These are phyloP conservation scores for Penaeus vannamei DNA, from an alignment of 1,140 invertebrate species.

Conservation along the genomic window DNA sequence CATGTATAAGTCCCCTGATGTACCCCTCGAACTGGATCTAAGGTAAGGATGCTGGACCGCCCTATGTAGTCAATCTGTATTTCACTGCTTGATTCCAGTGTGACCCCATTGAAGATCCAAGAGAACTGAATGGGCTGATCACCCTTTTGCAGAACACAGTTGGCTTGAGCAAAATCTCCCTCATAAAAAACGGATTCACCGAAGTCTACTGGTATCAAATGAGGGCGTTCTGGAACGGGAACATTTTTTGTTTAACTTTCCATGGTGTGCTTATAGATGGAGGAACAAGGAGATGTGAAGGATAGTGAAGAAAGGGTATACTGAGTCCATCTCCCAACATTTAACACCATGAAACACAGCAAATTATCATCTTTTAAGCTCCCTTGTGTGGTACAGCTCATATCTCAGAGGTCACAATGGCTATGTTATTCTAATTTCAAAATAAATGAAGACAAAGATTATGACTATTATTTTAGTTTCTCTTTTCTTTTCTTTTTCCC, in stretches of 20 bases:
- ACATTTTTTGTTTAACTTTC: not conserved
- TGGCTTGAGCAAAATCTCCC: conserved; percentile 77
- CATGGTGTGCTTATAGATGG: not conserved
- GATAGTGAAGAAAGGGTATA: too few species aligned
- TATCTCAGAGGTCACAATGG: too few species aligned
- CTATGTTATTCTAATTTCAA: too few species aligned
- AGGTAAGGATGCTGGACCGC: conserved; percentile 81
- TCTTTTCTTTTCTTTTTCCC: too few species aligned
- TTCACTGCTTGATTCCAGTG: conserved; percentile 61
- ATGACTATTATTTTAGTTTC: too few species aligned
- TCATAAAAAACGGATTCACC: conserved; percentile 69
- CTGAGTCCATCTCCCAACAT: too few species aligned
- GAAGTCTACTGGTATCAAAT: conserved; percentile 66
- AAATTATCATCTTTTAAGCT: too few species aligned
- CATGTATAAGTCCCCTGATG: conserved; percentile 73
- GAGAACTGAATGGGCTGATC: conserved; percentile 84
- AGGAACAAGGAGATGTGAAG: too few species aligned
- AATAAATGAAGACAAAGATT: too few species aligned
- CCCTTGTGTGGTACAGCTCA: too few species aligned
- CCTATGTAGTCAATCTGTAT: conserved; percentile 75
- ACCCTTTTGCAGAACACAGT: conserved; percentile 87
- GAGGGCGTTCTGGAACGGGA: conserved; percentile 62
- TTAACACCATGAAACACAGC: too few species aligned
- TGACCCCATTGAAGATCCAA: conserved; percentile 81
- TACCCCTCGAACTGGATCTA: conserved; percentile 80